Evolutionary conservation across 2,113 vertebrate genomes (phyloP), one percentile per base, ranked within the genome.

Genomic region (Ailuropoda melanoleuca): DNA sequence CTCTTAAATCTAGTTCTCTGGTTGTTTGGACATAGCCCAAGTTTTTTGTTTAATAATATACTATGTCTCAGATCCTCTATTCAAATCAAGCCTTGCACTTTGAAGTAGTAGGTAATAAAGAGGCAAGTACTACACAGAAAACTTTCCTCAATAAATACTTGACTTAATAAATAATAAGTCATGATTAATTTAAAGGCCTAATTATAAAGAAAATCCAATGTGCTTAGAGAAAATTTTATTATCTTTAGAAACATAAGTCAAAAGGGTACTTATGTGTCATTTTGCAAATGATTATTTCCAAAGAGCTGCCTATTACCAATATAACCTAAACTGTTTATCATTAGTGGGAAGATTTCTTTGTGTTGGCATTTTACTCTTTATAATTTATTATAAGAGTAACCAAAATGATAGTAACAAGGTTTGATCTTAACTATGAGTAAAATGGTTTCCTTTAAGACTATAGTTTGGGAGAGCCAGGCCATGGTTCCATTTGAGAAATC

Each of bases 241-340:
- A 72, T 85, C 78, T 72, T 92, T n/a, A 83, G 53, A 78, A 90
- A 58, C 4, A 46, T 26, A 86, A 62, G 21, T 77, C 26, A 31
- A 12, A 70, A 84, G 14, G 37, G 1, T 23, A 74, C 10, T 92
- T 83, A 37, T 11, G 2, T 82, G 37, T 78, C 12, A 39, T 74
- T 97, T 85, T 78, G 37, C 26, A 72, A 72, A 80, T 77, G 58
- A 64, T 19, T 74, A 18, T 90, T 97, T 87, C n/a, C 24, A 74
- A 81, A 48, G 15, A 72, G 10, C 55, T 85, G 12, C 21, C 34
- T 56, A 48, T 64, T 92, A 81, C 19, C 34, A 39, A 53, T 66
- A 58, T 29, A 82, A 12, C 18, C 53, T 97, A 85, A 92, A 12
- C 7, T 96, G 55, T 58, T 75, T 75, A 56, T 17, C 12, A 31